Percentiles rank a stretch among this genome's conserved stretches.
phyloP scores from a whole-genome alignment of 2,113 vertebrate genomes.

The Hylia prasina region DNA sequence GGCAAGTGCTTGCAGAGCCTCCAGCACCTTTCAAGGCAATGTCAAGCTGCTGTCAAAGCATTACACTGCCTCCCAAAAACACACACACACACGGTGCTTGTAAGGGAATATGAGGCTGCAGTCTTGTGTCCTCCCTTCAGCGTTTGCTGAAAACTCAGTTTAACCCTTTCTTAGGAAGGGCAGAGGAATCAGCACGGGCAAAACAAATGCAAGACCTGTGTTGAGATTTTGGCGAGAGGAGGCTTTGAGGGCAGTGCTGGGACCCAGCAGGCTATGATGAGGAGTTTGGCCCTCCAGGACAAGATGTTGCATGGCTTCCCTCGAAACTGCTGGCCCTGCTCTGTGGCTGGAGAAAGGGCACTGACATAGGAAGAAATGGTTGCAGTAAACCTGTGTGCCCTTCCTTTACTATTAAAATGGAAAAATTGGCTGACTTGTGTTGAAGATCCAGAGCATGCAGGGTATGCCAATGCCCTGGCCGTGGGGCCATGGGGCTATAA shows the following conservation, averaged over 20 bases:
- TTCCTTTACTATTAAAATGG: neutral
- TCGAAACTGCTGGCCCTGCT: neutral
- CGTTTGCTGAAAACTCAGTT: neutral
- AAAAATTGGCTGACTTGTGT: neutral
- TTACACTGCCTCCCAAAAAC: neutral
- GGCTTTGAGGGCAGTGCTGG: neutral
- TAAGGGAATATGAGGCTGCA: neutral
- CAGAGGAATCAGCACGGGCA: neutral
- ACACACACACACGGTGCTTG: neutral
- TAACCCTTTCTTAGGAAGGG: slow-evolving; percentile 15
- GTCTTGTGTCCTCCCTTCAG: neutral
- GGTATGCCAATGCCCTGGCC: rapidly evolving
- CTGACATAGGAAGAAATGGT: neutral
- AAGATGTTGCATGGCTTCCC: neutral
- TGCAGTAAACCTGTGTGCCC: neutral
- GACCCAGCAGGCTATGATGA: rapidly evolving
- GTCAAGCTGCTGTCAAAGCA: slow-evolving; percentile 60
- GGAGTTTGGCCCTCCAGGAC: neutral
- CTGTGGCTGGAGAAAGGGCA: neutral
- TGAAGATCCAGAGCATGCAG: neutral
- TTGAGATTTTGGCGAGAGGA: neutral
- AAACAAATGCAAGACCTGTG: rapidly evolving
- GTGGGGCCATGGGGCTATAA: neutral
- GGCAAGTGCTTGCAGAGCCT: slow-evolving; percentile 54
- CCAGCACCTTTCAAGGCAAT: slow-evolving; percentile 69